phyloP scores from a whole-genome alignment of 2,797 vertebrate species.

The Aplochiton taeniatus region DNA sequence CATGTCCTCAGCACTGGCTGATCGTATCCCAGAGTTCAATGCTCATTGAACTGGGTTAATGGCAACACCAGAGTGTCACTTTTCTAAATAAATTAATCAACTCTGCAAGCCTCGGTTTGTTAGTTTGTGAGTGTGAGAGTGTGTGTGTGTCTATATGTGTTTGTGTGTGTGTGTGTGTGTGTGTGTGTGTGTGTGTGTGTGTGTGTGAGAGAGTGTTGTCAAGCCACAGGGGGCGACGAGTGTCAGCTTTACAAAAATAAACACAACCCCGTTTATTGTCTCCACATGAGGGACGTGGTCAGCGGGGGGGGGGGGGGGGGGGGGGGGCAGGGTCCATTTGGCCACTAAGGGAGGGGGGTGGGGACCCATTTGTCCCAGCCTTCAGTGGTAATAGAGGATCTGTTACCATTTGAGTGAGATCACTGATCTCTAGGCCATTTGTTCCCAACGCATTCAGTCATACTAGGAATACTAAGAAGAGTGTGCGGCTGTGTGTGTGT shows the following conservation, averaged over 20 bases:
- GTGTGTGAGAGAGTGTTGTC: slow-evolving; percentile 3
- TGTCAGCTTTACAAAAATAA: slow-evolving; percentile 1
- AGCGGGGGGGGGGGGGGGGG: background rate
- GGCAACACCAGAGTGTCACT: slow-evolving; percentile 15
- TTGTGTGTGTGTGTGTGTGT: slow-evolving; percentile 1
- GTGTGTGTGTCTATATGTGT: background rate
- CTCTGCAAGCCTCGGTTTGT: background rate
- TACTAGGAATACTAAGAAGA: too few species aligned
- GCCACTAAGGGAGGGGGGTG: too few species aligned
- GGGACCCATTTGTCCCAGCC: too few species aligned
- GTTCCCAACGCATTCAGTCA: too few species aligned
- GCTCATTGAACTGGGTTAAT: slow-evolving; percentile 36
- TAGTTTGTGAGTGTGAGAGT: background rate
- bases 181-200: background rate
- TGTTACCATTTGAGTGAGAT: too few species aligned
- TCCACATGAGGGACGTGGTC: background rate
- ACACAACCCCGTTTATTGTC: background rate
- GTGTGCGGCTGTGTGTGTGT: background rate
- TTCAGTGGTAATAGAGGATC: too few species aligned
- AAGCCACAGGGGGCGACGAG: background rate
- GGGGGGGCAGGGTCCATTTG: background rate
- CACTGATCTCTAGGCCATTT: too few species aligned
- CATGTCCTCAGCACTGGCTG: slow-evolving; percentile 10
- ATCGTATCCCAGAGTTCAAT: slow-evolving; percentile 34
- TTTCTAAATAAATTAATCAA: background rate